Base-by-base conservation (phyloP, 2,888 invertebrate species). In the Acronicta aceris region DNA sequence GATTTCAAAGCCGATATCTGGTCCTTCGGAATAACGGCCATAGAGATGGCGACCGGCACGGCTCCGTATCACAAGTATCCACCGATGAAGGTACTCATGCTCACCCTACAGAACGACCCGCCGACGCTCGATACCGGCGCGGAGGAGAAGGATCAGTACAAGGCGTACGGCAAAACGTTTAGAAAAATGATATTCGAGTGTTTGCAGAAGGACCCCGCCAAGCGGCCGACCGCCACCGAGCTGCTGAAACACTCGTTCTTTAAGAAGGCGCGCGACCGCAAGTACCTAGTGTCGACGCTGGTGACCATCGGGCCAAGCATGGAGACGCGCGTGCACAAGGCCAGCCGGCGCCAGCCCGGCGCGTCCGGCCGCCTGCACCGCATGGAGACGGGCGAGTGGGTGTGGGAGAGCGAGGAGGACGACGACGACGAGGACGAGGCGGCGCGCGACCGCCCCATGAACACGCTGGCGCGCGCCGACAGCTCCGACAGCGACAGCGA, bases 61-160 rank as follows among this genome's bases (percentile, higher is more conserved):
- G 99, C 99, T 4, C 99, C 99, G 0, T 99, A 99, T 92, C 99
- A 99, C 94, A 99, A 99, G 90, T 99, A 98, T 90, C 99, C 99
- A 41, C 99, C 99, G 4, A 99, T 99, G 99, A 99, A 99, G 94
- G 98, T 99, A 63, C 96, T 99, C 64, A 99, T 99, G 99, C 95
- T 99, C 77, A 99, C 99, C 0, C 95, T 99, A 62, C 99, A 99
- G 95, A 99, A 99, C 87, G 99, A 99, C 85, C 99, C 99, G 27
- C 99, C 99, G 5, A 98, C 98, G 12, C 95, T 99, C 73, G 99
- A 99, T 87, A 99, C 99, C 12, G 97, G 97, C 58, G 98, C 99
- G 7, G 99, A 99, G 82, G 98, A 99, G 81, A 99, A 99, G 88
- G 99, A 99, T 89, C 99, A 99, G 93, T 99, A 99, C 91, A 99